Evolutionary conservation across 2,113 vertebrate species (phyloP).

Genomic region (Tautogolabrus adspersus): DNA sequence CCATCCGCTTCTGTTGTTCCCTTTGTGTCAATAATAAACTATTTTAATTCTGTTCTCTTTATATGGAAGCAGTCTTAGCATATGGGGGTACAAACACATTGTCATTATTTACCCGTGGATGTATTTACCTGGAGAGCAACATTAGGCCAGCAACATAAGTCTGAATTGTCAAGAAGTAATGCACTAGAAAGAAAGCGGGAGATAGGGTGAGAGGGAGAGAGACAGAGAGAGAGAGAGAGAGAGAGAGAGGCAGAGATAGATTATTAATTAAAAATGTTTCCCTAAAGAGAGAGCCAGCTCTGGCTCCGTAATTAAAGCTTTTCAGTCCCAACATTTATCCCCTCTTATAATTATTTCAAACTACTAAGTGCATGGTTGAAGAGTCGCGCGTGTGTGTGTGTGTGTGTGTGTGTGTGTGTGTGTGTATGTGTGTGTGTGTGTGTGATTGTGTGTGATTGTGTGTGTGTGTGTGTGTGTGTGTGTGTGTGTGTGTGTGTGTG

Average conservation of each 20-base stretch:
- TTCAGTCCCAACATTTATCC: conserved; percentile 74
- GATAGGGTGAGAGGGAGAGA: conserved; percentile 17
- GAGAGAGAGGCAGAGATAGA: conserved; percentile 40
- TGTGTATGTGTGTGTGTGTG: conserved; percentile 6
- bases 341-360: conserved; percentile 77
- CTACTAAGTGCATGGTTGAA: conserved; percentile 58
- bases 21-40: background rate
- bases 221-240: conserved; percentile 21
- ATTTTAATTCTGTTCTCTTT: background rate
- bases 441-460: conserved; percentile 17
- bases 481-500: conserved; percentile 5
- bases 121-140: conserved; percentile 48
- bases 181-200: background rate
- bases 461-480: conserved; percentile 1
- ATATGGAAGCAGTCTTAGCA: background rate
- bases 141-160: conserved; percentile 46
- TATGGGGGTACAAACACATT: background rate
- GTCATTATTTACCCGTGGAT: conserved; percentile 40
- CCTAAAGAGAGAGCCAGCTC: conserved; percentile 65
- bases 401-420: conserved; percentile 6
- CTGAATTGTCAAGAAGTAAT: conserved; percentile 19
- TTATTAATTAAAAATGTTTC: conserved; percentile 81
- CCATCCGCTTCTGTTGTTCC: no score
- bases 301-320: conserved; percentile 78
- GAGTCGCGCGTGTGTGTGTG: conserved; percentile 14